phyloP scores from a whole-genome alignment of 2,888 invertebrate species.

The Polymixis flavicincta region DNA sequence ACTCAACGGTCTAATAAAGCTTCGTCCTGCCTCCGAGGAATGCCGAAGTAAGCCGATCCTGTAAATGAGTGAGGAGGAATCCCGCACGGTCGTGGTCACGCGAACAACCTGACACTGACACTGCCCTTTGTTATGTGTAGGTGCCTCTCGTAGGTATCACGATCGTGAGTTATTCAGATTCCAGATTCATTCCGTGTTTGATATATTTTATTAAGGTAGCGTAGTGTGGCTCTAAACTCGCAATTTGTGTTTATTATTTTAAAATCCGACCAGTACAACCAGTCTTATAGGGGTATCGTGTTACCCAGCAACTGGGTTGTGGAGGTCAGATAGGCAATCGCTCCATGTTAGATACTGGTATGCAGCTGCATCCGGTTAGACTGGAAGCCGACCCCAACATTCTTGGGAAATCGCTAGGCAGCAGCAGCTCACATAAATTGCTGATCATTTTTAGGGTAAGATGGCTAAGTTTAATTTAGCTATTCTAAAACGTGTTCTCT shows the following conservation, averaged over 20 bases:
- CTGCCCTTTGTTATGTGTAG: conserved; percentile 76
- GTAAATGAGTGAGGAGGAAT: conserved; percentile 82
- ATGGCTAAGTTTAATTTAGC: too few species aligned
- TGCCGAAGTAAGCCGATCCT: conserved; percentile 84
- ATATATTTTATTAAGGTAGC: conserved; percentile 69
- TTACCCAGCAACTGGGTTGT: too few species aligned
- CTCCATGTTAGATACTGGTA: too few species aligned
- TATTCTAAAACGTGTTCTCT: background rate
- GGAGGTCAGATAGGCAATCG: too few species aligned
- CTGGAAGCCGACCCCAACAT: too few species aligned
- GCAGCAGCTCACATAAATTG: too few species aligned
- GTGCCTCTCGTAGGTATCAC: conserved; percentile 67
- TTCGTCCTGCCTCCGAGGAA: conserved; percentile 78
- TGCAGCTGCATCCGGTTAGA: too few species aligned
- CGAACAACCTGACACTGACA: conserved; percentile 84
- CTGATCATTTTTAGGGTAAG: too few species aligned
- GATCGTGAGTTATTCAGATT: conserved; percentile 81
- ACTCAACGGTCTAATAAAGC: conserved; percentile 79
- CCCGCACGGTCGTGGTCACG: conserved; percentile 82
- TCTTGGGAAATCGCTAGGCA: too few species aligned
- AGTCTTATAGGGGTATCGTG: too few species aligned
- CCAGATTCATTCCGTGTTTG: conserved; percentile 76
- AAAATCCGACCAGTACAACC: background rate
- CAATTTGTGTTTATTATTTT: conserved; percentile 3
- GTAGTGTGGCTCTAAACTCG: background rate